Evolutionary conservation across 2,888 invertebrate species (phyloP), one percentile per base, ranked within the genome.

Genomic region (Schrankia costaestrigalis): DNA sequence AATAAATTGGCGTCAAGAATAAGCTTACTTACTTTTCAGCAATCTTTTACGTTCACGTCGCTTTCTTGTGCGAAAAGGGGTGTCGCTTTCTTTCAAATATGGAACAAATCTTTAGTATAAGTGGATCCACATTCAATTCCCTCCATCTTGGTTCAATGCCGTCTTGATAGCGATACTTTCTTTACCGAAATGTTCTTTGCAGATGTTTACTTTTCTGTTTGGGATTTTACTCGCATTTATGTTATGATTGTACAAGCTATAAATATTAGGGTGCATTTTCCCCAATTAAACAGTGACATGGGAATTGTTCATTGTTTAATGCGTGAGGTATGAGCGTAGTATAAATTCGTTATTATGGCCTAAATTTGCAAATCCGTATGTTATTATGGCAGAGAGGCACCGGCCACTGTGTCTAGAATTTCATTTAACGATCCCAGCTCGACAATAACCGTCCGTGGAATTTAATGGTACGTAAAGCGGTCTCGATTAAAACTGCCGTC

Each of bases 401-500:
- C 35, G 54, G 56, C 52, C 56, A 64, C 64, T 62, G 65, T 64
- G 68, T 73, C 67, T 72, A 76, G 73, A 73, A 71, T 76, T 78
- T 73, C 77, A 78, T 80, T 78, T 72, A 78, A 72, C 73, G 79
- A 70, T 78, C 82, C 78, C 80, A 72, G 69, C 71, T 76, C 71
- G 73, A 77, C 82, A 72, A 81, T 84, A 80, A 78, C 73, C 74
- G 71, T 69, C 70, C 76, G 71, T 77, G 71, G 67, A 73, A 76
- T 71, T 78, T 78, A 85, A 85, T 82, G 78, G 75, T 63, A 71
- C 77, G 75, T 78, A 77, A 80, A 81, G 73, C 72, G 79, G 71
- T 78, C 73, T 71, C 84, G 78, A 83, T 84, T 83, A 82, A 80
- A 84, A 82, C 78, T 73, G 75, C 72, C 78, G 69, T 78, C 73